Evolutionary conservation across 2,888 invertebrate genomes (phyloP).

Genomic region (Pheosia tremula): DNA sequence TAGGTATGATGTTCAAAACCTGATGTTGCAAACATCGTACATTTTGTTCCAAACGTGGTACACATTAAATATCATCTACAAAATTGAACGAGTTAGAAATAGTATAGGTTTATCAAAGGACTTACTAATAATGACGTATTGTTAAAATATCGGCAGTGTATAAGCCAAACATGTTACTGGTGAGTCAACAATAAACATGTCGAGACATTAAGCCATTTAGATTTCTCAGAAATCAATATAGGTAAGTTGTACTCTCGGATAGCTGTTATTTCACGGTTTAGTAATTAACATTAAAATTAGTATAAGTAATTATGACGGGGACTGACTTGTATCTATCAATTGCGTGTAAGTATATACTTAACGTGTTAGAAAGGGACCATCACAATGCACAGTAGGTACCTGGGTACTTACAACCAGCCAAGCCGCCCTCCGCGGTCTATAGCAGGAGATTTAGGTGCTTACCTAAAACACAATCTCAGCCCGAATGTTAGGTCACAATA

Average conservation of each 20-base stretch:
- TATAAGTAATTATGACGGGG: conserved; percentile 15
- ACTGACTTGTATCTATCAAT: conserved; percentile 26
- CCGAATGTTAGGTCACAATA: conserved; percentile 9
- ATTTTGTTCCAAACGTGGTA: conserved; percentile 79
- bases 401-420: no score
- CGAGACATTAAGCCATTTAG: conserved; percentile 26
- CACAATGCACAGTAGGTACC: no score
- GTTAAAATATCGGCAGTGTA: conserved; percentile 80
- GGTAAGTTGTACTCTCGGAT: conserved; percentile 30
- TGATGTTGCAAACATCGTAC: conserved; percentile 74
- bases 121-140: conserved; percentile 69
- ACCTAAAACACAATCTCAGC: conserved; percentile 2
- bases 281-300: conserved; percentile 23
- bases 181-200: conserved; percentile 44
- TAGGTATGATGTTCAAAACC: conserved; percentile 60
- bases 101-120: conserved; percentile 82
- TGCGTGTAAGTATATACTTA: no score
- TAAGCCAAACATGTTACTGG: conserved; percentile 67
- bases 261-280: conserved; percentile 48
- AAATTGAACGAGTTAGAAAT: conserved; percentile 84
- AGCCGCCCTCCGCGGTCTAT: no score
- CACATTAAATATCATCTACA: conserved; percentile 81
- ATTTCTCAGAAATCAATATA: conserved; percentile 41
- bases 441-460: no score
- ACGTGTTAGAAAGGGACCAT: no score